A percentile compares a stretch with the other conserved stretches of the same genome.
Evolutionary conservation across 2,888 invertebrate genomes (phyloP).

Genomic region (Macrophya annulata): DNA sequence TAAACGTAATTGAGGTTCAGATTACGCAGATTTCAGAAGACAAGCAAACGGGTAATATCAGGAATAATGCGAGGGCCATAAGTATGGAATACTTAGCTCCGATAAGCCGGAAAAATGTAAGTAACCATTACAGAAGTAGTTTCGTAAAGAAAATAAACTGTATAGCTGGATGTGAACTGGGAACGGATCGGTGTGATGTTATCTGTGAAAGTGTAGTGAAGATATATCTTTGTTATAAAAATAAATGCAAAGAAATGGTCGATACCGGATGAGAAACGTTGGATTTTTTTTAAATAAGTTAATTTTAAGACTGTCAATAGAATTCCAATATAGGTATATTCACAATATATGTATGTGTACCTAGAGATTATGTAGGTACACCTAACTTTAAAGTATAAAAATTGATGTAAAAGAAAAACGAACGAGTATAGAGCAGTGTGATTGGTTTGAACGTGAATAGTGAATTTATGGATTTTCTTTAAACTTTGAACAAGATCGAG

Average conservation of each 20-base stretch:
- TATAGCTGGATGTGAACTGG: not conserved
- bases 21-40: conserved; percentile 7
- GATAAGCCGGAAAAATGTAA: conserved; percentile 5
- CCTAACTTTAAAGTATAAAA: not conserved
- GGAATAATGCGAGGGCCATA: not conserved
- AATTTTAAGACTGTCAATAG: too few relatives aligned
- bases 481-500: conserved; percentile 21
- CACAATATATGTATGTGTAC: not conserved
- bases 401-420: not conserved
- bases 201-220: not conserved
- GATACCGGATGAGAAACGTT: too few relatives aligned
- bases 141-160: not conserved
- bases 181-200: not conserved
- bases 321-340: not conserved
- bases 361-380: not conserved
- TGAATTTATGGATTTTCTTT: not conserved
- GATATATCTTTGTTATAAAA: not conserved
- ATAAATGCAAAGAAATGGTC: not conserved
- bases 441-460: conserved; percentile 28
- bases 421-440: not conserved
- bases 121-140: not conserved
- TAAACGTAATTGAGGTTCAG: conserved; percentile 10
- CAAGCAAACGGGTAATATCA: not conserved
- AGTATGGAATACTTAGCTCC: not conserved
- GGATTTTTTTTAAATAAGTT: too few relatives aligned